Evolutionary conservation across 2,113 vertebrate genomes (phyloP).

Genomic region (Megaceryle torquata): DNA sequence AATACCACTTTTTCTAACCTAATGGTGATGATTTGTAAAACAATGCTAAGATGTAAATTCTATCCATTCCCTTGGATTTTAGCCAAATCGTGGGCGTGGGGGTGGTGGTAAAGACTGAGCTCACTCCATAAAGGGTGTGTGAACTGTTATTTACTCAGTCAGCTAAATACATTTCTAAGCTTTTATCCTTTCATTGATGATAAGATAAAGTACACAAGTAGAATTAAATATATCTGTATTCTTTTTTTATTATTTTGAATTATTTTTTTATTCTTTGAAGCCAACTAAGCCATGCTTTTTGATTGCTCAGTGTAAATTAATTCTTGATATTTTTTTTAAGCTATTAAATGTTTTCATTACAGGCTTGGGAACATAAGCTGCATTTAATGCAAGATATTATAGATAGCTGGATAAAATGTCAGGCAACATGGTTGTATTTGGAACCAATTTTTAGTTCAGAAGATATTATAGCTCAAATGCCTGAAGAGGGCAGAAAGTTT

Average conservation of each 20-base stretch:
- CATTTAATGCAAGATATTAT: constrained; percentile 84
- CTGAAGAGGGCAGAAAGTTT: constrained; percentile 90
- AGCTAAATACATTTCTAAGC: not conserved
- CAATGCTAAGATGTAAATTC: not conserved
- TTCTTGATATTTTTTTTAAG: not conserved
- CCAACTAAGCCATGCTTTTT: not conserved
- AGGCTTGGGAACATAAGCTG: constrained; percentile 89
- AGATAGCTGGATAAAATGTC: constrained; percentile 87
- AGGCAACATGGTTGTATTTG: constrained; percentile 89
- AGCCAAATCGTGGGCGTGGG: not conserved
- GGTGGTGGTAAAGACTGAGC: not conserved
- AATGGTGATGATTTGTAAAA: not conserved
- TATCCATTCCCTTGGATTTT: not conserved
- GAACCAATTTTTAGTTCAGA: constrained; percentile 94
- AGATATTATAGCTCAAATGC: constrained; percentile 93
- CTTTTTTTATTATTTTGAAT: too few relatives aligned
- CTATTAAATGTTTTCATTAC: constrained; percentile 9
- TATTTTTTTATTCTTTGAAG: not conserved
- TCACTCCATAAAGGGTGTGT: not conserved
- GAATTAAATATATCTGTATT: not conserved
- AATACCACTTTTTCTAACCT: not conserved
- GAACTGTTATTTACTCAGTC: not conserved
- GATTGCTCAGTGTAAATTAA: not conserved
- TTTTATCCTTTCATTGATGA: not conserved
- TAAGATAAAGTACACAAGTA: not conserved